Base-by-base conservation (phyloP, 2,888 invertebrate species). In the Amiota communis region DNA sequence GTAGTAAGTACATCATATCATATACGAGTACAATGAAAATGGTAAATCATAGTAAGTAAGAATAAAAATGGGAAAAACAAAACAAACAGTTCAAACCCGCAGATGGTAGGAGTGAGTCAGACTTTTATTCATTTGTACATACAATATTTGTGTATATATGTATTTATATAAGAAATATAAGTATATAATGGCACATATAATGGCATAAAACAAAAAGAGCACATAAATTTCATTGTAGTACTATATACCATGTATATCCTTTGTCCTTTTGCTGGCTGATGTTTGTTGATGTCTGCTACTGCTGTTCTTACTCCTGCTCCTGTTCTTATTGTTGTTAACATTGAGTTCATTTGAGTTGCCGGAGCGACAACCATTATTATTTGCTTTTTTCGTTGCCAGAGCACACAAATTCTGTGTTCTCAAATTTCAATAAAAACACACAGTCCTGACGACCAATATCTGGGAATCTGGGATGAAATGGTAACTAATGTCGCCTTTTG, bases 391-490 rank as follows among this genome's bases (percentile, higher is more conserved):
- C 65, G 65, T 65, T 65, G 49, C 48, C 49, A 15, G 65, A 65
- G 49, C 13, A 69, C 53, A 69, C 49, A 67, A 49, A 20, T 51
- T 49, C 67, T n/a, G 20, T 49, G 61, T 47, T 67, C 85, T 86
- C 87, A 86, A 84, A 86, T 86, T 86, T 86, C 86, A 87, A 86
- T 86, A 82, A 87, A 86, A 86, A 36, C 36, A 36, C 36, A 36
- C 86, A 80, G 86, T 87, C 86, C 86, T 87, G 80, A 80, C 81
- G 80, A 84, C 75, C 61, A 72, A 59, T 64, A 69, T 68, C 23
- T 67, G 53, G 65, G 48, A 65, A 65, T n/a, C 10, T 51, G 46
- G 20, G 49, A 17, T 67, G 23, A 67, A 67, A 67, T 67, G 51
- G 10, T 57, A 10, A 17, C 17, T 13, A 17, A 57, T 57, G 57